phyloP scores from a whole-genome alignment of 2,888 invertebrate species.

The Scaptomyza tumidula region DNA sequence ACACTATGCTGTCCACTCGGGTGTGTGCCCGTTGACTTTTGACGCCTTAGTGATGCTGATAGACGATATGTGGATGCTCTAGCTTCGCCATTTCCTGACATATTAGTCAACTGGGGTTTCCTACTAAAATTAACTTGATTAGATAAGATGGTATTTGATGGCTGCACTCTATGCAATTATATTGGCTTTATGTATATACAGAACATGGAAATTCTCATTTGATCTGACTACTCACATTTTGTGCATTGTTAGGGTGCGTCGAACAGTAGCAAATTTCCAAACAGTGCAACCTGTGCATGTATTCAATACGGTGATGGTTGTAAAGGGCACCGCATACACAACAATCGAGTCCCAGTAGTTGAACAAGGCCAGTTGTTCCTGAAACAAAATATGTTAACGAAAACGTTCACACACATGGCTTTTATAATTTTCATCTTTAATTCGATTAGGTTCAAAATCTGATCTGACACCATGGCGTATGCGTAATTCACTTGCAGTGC shows the following conservation, averaged over 20 bases:
- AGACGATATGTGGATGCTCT: constrained; percentile 62
- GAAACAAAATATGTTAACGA: constrained; percentile 73
- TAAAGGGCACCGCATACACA: constrained; percentile 90
- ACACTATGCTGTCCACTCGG: constrained; percentile 76
- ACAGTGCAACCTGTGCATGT: constrained; percentile 89
- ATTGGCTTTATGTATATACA: not conserved
- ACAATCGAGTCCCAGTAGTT: constrained; percentile 90
- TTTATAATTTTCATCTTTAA: constrained; percentile 1
- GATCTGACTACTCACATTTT: constrained; percentile 73
- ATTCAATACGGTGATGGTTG: constrained; percentile 89
- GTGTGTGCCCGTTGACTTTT: constrained; percentile 79
- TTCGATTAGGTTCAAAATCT: constrained; percentile 18
- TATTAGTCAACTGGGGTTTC: constrained; percentile 64
- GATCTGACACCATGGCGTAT: constrained; percentile 31
- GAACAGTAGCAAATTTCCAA: constrained; percentile 86
- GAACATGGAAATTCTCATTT: not conserved
- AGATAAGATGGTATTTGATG: not conserved
- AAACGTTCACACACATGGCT: not conserved
- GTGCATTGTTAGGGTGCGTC: constrained; percentile 84
- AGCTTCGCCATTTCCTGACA: constrained; percentile 31
- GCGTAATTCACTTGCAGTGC: constrained; percentile 25
- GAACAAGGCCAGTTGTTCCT: constrained; percentile 87
- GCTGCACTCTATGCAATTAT: not conserved
- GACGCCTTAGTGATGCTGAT: constrained; percentile 76
- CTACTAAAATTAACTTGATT: constrained; percentile 31